phyloP scores from a whole-genome alignment of 2,797 vertebrate species.

The Crenuchus spilurus region DNA sequence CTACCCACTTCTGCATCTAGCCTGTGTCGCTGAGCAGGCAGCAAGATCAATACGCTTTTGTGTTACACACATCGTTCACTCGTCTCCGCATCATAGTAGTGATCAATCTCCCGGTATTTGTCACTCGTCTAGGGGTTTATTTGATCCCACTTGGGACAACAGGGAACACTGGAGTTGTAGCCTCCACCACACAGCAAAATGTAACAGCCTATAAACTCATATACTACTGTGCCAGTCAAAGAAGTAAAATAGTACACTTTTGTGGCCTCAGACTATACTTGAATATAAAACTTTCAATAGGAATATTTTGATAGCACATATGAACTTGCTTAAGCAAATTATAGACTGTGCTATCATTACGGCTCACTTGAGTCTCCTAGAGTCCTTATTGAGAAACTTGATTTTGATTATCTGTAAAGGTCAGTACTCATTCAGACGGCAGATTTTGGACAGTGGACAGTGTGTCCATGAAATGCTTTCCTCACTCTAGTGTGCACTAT shows the following conservation, averaged over 20 bases:
- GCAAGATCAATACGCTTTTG: conserved; percentile 56
- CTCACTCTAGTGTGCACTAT: background rate
- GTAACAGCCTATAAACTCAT: background rate
- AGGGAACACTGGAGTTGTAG: background rate
- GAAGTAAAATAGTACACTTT: background rate
- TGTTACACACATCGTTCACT: conserved; percentile 49
- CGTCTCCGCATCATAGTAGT: conserved; percentile 34
- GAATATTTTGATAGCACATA: background rate
- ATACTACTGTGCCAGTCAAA: background rate
- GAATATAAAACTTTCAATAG: too few relatives aligned
- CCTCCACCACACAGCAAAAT: background rate
- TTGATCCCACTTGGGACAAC: conserved; percentile 1
- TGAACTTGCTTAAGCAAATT: background rate
- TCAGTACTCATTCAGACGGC: background rate
- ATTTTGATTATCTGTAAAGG: background rate
- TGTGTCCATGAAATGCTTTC: background rate
- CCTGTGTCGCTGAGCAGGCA: conserved; percentile 40
- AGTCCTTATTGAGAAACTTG: background rate
- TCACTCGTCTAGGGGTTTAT: conserved; percentile 7
- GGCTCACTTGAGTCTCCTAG: too few relatives aligned
- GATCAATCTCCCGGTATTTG: conserved; percentile 51
- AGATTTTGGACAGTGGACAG: background rate
- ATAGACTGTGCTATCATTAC: too few relatives aligned
- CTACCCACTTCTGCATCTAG: conserved; percentile 44
- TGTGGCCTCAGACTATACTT: background rate